Evolutionary conservation across 2,113 vertebrate species (phyloP), one percentile per base, ranked within the genome.

Genomic region (Ophiodon elongatus): DNA sequence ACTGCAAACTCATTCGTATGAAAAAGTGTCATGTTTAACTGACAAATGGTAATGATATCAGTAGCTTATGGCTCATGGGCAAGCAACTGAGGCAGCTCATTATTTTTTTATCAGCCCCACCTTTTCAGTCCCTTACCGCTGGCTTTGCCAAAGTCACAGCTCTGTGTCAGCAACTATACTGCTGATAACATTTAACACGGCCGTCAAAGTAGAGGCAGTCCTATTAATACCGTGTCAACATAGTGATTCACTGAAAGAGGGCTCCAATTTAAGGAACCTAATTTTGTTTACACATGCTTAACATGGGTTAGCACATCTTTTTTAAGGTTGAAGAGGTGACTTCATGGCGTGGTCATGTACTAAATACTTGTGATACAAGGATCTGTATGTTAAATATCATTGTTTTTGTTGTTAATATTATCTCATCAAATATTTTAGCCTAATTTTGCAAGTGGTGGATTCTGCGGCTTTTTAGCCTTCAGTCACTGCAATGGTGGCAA

Each of bases 401-500:
- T 73, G 31, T 27, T 60, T 1, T 37, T 31, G 8, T 19, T 39
- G 1, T 52, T 31, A 23, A 31, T 52, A 27, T 62, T 35, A 63
- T n/a, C 8, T 59, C 10, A 50, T 52, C 0, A 35, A 14, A 54
- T 6, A 56, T 72, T 50, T 57, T 6, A 70, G 21, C 4, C 54
- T 50, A 0, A 67, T 59, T 65, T 68, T 72, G 11, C 25, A 52
- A 35, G 15, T 25, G 8, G 5, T 68, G 6, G 13, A 73, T 43
- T 69, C 11, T 41, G 3, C 47, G 33, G 25, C 60, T 5, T 78
- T 82, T 43, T 37, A 50, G 4, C 65, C 31, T 60, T 31, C 25
- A 52, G 19, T 93, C n/a, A 93, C 94, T 82, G 96, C 95, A 94
- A 95, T 95, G 90, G 94, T 96, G 90, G 95, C 94, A 86, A 96